Evolutionary conservation across 92 coral and sea anemone species (phyloP).

Genomic region (Epizoanthus rinbou): DNA sequence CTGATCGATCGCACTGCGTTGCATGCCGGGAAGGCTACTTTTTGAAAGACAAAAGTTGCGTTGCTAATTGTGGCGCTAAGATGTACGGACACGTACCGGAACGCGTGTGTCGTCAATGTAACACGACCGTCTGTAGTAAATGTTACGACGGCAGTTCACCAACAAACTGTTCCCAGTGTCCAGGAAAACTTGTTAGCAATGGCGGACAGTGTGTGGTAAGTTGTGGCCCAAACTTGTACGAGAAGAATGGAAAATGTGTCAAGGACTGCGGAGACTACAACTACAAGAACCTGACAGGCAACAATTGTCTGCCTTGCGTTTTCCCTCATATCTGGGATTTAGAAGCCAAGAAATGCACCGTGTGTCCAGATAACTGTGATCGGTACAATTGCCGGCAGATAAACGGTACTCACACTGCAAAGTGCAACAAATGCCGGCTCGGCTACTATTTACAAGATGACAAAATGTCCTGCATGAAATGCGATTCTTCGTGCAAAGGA

Average conservation of each 20-base stretch:
- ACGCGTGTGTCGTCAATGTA: constrained; percentile 65
- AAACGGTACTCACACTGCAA: constrained; percentile 10
- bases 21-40: constrained; percentile 66
- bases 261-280: constrained; percentile 58
- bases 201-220: constrained; percentile 67
- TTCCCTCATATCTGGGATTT: constrained; percentile 9
- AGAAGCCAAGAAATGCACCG: background rate
- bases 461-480: constrained; percentile 50
- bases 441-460: constrained; percentile 58
- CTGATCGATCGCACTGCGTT: constrained; percentile 49
- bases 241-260: constrained; percentile 46
- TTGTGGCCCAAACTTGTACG: constrained; percentile 59
- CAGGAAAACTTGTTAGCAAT: constrained; percentile 61
- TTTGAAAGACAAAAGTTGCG: constrained; percentile 58
- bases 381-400: background rate
- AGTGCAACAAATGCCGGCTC: constrained; percentile 36
- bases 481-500: constrained; percentile 58
- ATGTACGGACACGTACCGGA: constrained; percentile 60
- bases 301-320: constrained; percentile 56
- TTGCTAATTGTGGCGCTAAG: constrained; percentile 56
- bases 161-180: constrained; percentile 69
- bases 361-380: constrained; percentile 21
- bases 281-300: constrained; percentile 51
- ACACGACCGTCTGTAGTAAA: constrained; percentile 53
- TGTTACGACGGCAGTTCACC: constrained; percentile 64